Conservation (phyloP, 2,888 invertebrate species). For the Geophilus truncorum region DNA sequence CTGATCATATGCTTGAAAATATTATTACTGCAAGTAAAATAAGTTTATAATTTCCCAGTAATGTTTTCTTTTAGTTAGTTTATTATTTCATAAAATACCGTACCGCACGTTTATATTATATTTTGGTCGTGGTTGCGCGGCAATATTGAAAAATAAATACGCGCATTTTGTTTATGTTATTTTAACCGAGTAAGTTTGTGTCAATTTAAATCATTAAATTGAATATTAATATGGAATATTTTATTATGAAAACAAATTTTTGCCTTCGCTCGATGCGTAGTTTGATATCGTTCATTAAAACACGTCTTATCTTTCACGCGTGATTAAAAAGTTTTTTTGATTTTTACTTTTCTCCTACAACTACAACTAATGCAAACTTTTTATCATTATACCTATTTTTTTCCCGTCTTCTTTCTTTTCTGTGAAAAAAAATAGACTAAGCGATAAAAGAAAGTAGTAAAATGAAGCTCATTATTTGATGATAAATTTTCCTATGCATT, state of each 20-base stretch:
- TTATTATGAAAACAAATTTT: background rate
- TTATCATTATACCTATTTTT: background rate
- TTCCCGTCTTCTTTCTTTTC: background rate
- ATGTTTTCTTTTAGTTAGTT: too few relatives aligned
- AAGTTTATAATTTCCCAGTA: too few relatives aligned
- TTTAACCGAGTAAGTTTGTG: too few relatives aligned
- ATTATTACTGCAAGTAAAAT: too few relatives aligned
- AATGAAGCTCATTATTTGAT: slow-evolving; percentile 7
- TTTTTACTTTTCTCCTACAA: background rate
- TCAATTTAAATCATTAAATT: too few relatives aligned
- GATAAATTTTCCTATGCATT: background rate
- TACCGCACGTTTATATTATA: too few relatives aligned
- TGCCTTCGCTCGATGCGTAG: background rate
- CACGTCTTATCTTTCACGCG: background rate
- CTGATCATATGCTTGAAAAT: too few relatives aligned
- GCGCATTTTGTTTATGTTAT: too few relatives aligned
- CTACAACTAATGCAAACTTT: background rate
- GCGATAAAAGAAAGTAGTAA: slow-evolving; percentile 13
- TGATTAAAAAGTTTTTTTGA: background rate
- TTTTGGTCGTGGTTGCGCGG: too few relatives aligned
- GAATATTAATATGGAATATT: background rate
- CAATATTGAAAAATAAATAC: too few relatives aligned
- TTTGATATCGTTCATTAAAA: background rate
- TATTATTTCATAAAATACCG: too few relatives aligned
- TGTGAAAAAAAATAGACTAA: background rate